phyloP scores from a whole-genome alignment of 2,888 invertebrate species.

The Eristalinus sepulchralis region DNA sequence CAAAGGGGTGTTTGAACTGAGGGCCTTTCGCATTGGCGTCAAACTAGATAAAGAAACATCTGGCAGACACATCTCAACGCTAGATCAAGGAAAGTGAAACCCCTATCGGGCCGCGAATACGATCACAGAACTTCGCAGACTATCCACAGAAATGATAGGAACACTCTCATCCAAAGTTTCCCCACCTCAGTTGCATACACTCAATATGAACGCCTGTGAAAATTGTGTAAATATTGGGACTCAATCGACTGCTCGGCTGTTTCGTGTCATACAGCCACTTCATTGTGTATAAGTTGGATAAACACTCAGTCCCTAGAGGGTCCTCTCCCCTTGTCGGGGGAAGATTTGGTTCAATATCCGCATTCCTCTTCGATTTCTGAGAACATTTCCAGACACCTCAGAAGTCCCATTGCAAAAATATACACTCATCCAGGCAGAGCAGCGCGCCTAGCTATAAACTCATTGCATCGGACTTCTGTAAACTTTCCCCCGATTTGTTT shows the following conservation, averaged over 20 bases:
- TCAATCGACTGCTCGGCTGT: background rate
- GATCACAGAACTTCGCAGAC: too few species aligned
- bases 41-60: too few species aligned
- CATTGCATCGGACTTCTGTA: conserved; percentile 17
- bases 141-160: too few species aligned
- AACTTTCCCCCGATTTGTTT: conserved; percentile 23
- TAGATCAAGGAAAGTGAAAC: too few species aligned
- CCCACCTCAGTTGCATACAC: too few species aligned
- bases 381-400: background rate
- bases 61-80: too few species aligned
- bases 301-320: background rate
- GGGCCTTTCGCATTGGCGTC: too few species aligned
- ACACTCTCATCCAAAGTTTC: too few species aligned
- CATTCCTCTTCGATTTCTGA: background rate
- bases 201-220: too few species aligned
- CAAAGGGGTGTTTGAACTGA: too few species aligned
- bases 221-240: background rate
- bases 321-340: background rate
- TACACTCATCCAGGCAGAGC: background rate
- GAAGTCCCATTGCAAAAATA: background rate
- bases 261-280: background rate
- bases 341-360: background rate
- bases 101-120: too few species aligned
- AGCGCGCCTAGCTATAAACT: background rate
- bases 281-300: background rate